Percentiles rank a stretch among this genome's conserved stretches.
These are phyloP conservation scores for Lasioglossum malachurum DNA, from an alignment of 2,888 invertebrate genomes.

Conservation along the genomic window DNA sequence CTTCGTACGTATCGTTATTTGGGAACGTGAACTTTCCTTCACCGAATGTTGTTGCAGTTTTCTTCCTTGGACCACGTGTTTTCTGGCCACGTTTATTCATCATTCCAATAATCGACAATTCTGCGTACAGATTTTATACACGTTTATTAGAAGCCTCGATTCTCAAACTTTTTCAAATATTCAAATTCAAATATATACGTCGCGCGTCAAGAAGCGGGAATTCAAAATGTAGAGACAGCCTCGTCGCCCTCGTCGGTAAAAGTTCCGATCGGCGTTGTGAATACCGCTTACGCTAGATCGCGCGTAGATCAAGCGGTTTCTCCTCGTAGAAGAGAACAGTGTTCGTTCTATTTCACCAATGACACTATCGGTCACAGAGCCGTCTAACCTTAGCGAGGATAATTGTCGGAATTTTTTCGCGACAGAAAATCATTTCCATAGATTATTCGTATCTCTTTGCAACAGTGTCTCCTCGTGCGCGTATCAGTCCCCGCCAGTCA, in stretches of 20 bases:
- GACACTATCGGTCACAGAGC: constrained; percentile 30
- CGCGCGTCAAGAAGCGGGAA: neutral
- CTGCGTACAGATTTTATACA: neutral
- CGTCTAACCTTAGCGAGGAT: constrained; percentile 30
- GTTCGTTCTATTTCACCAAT: constrained; percentile 39
- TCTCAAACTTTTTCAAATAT: neutral
- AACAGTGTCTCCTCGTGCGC: neutral
- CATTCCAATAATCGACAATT: constrained; percentile 9
- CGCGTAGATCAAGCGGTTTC: constrained; percentile 9
- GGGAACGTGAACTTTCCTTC: constrained; percentile 85
- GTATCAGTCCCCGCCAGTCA: neutral
- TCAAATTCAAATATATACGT: neutral
- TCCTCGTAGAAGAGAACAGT: constrained; percentile 19
- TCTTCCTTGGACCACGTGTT: neutral
- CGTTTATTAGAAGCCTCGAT: neutral
- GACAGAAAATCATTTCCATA: neutral
- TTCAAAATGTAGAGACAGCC: neutral
- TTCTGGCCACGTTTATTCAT: constrained; percentile 7
- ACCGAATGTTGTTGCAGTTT: constrained; percentile 67
- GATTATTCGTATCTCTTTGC: neutral
- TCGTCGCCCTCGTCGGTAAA: constrained; percentile 23
- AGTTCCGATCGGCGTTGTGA: neutral
- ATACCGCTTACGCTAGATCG: constrained; percentile 18
- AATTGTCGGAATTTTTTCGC: neutral
- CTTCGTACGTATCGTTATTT: constrained; percentile 88